Percentiles rank a stretch among this genome's conserved stretches.
phyloP scores from a whole-genome alignment of 2,888 invertebrate genomes.

The Ellobium chinense region DNA sequence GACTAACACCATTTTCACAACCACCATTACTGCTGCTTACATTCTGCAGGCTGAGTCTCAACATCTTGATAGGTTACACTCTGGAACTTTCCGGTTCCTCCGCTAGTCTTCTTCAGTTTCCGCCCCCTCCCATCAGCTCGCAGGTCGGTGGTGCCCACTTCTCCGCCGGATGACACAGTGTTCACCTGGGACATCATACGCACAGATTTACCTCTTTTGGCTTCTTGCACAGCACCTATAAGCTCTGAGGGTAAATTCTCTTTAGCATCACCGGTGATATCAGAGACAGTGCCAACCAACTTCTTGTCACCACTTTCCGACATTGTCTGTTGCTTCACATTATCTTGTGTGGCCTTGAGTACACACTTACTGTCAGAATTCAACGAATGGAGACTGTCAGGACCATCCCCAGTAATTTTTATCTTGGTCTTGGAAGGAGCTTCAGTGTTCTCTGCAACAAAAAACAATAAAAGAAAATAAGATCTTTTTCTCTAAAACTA shows the following conservation, averaged over 20 bases:
- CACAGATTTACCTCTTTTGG: constrained; percentile 9
- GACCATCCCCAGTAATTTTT: constrained; percentile 19
- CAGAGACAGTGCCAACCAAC: too few relatives aligned
- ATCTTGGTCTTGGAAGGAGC: constrained; percentile 29
- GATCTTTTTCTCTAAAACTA: not conserved
- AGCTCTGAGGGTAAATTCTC: not conserved
- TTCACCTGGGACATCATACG: constrained; percentile 29
- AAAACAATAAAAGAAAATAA: not conserved
- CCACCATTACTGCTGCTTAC: constrained; percentile 55
- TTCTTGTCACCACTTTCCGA: too few relatives aligned
- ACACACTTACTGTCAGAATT: too few relatives aligned
- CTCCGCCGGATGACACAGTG: constrained; percentile 18
- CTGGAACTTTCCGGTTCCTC: constrained; percentile 8
- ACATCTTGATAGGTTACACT: constrained; percentile 2
- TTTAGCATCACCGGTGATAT: not conserved
- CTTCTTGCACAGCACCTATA: not conserved
- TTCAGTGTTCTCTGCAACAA: constrained; percentile 12
- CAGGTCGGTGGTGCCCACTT: not conserved
- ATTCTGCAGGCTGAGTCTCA: constrained; percentile 43
- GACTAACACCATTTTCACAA: too few relatives aligned
- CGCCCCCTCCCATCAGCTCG: constrained; percentile 1
- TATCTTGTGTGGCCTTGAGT: too few relatives aligned
- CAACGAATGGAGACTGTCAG: too few relatives aligned
- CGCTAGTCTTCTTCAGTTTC: constrained; percentile 5
- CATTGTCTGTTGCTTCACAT: too few relatives aligned